Evolutionary conservation across 2,797 vertebrate genomes (phyloP), one percentile per base, ranked within the genome.

Genomic region (Lepus townsendii): DNA sequence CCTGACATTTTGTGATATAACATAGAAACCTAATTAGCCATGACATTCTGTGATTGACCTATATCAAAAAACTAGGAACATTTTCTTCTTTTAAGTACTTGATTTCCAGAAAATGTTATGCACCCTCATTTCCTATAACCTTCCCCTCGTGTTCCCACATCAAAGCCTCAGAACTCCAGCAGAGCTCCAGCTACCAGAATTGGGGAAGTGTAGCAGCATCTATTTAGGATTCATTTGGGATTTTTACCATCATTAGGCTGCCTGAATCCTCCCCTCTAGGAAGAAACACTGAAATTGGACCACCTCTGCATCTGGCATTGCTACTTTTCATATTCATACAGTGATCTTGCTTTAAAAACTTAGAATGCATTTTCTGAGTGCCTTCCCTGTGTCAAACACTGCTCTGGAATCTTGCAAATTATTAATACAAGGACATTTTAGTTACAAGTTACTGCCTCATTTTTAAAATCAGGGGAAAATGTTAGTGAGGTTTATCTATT

Each of bases 1-100:
- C 60, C 27, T 88, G 52, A 50, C 16, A 88, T 92, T 86, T 47
- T 16, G 3, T 22, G 63, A 78, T 52, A 27, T 12, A 65, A 22
- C 0, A 10, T 68, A 20, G 30, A 85, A 69, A 26, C 76, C 47
- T 77, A 91, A 95, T 85, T 96, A 93, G 72, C 30, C 38, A 86
- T 83, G 50, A 85, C 83, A 83, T 69, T 87, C 52, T 60, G 19
- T 47, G 7, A 26, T 83, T 96, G 65, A 80, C n/a, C 83, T 82
- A 9, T 30, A 62, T 84, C 54, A 73, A 73, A 78, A 42, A 57
- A 90, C 16, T 7, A 52, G 1, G 13, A 35, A 24, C 2, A 27
- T 84, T 83, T 63, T 85, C 30, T 76, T 80, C 71, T 78, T 80
- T 91, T 52, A 84, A 94, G 38, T 50, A n/a, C 19, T 14, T 22